Evolutionary conservation across 1,140 invertebrate species (phyloP).

Genomic region (Amphibalanus amphitrite): DNA sequence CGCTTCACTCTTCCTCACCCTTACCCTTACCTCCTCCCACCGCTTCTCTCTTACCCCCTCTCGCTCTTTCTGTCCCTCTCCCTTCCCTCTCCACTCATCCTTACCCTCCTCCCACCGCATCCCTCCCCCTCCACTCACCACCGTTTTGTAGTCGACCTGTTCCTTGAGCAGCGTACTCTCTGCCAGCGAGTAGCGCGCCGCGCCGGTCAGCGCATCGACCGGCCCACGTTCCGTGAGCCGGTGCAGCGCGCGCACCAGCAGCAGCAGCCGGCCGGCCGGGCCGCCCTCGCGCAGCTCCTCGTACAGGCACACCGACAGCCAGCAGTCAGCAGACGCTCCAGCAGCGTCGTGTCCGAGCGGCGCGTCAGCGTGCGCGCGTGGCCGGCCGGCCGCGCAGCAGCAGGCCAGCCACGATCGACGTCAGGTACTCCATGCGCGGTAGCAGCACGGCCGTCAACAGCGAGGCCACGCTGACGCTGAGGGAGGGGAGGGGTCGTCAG

Average conservation of each 20-base stretch:
- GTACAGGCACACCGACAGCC: conserved; percentile 96
- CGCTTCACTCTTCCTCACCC: too few relatives aligned
- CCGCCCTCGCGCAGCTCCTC: conserved; percentile 89
- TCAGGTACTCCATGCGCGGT: conserved; percentile 92
- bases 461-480: conserved; percentile 69
- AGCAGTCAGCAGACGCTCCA: conserved; percentile 99
- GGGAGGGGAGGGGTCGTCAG: too few relatives aligned
- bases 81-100: too few relatives aligned
- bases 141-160: conserved; percentile 64
- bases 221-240: conserved; percentile 97
- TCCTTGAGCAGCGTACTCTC: conserved; percentile 88
- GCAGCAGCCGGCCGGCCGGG: conserved; percentile 50
- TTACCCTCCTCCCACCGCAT: too few relatives aligned
- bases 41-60: too few relatives aligned
- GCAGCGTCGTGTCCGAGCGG: conserved; percentile 88
- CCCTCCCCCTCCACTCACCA: conserved; percentile 13
- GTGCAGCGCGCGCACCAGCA: conserved; percentile 94
- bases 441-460: conserved; percentile 79
- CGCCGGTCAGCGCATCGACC: conserved; percentile 86
- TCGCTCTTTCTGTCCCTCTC: too few relatives aligned
- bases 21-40: too few relatives aligned
- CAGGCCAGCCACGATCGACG: conserved; percentile 72
- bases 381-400: conserved; percentile 65
- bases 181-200: conserved; percentile 90
- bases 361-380: conserved; percentile 81